A percentile compares a stretch with the other conserved stretches of the same genome.
Conservation (phyloP, 2,113 vertebrate genomes). For the Anarhynchus alexandrinus region DNA sequence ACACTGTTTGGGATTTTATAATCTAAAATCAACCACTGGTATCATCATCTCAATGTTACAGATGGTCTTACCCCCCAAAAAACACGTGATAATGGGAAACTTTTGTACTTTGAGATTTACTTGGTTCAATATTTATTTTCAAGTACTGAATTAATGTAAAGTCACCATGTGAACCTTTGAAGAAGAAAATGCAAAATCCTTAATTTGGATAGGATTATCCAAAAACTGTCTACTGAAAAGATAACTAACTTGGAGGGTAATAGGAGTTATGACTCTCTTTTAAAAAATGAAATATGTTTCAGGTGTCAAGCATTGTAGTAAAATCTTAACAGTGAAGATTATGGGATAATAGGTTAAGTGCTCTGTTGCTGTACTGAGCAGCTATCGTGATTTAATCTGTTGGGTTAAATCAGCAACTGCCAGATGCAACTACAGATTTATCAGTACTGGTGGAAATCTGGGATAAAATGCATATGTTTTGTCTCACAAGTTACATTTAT, state of each 20-base stretch:
- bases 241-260: background rate
- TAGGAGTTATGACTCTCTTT: background rate
- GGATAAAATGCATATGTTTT: background rate
- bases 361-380: background rate
- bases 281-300: background rate
- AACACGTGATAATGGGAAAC: background rate
- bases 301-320: background rate
- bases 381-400: background rate
- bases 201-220: background rate
- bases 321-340: background rate
- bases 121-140: background rate
- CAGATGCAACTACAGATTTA: background rate
- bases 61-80: background rate
- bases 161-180: background rate
- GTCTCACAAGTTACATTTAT: background rate
- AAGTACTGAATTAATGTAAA: background rate
- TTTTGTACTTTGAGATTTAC: background rate
- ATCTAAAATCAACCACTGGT: background rate
- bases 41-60: rapidly evolving
- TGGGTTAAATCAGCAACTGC: background rate
- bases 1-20: background rate
- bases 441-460: background rate
- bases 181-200: background rate
- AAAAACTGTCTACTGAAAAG: background rate
- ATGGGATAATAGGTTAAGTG: background rate